These are phyloP conservation scores for Aleiodes sp. DNA, from an alignment of 1,140 invertebrate genomes.

Conservation along the genomic window DNA sequence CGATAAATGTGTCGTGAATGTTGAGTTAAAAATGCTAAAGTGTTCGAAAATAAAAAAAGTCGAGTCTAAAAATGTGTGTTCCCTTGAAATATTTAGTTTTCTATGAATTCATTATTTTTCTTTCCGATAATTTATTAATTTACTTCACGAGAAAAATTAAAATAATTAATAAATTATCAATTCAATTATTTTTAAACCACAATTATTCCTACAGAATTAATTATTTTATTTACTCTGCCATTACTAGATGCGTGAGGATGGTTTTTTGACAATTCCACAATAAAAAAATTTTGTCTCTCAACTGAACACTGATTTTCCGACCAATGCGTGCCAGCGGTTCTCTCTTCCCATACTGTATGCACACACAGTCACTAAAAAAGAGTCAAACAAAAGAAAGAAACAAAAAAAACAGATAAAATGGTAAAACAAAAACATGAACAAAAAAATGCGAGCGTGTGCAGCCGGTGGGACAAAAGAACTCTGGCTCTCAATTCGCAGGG, in stretches of 20 bases:
- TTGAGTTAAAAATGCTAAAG: no score
- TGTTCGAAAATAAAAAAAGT: no score
- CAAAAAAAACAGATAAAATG: not conserved
- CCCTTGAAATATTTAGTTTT: no score
- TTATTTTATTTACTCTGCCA: no score
- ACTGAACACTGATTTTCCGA: conserved; percentile 5
- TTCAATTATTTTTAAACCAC: no score
- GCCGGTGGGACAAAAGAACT: conserved; percentile 20
- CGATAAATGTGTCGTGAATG: no score
- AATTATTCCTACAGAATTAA: no score
- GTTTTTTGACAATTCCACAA: not conserved
- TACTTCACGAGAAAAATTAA: no score
- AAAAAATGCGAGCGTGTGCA: conserved; percentile 20
- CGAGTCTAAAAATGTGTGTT: no score
- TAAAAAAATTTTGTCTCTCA: not conserved
- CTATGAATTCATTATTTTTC: no score
- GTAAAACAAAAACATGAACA: conserved; percentile 7
- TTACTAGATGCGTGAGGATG: not conserved
- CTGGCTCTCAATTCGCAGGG: conserved; percentile 23
- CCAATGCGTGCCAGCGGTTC: not conserved
- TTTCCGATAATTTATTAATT: no score
- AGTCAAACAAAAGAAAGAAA: not conserved
- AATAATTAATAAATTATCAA: no score
- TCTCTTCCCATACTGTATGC: not conserved
- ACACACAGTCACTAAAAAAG: not conserved